phyloP scores from a whole-genome alignment of 2,888 invertebrate species.

The Aphrophora alni region DNA sequence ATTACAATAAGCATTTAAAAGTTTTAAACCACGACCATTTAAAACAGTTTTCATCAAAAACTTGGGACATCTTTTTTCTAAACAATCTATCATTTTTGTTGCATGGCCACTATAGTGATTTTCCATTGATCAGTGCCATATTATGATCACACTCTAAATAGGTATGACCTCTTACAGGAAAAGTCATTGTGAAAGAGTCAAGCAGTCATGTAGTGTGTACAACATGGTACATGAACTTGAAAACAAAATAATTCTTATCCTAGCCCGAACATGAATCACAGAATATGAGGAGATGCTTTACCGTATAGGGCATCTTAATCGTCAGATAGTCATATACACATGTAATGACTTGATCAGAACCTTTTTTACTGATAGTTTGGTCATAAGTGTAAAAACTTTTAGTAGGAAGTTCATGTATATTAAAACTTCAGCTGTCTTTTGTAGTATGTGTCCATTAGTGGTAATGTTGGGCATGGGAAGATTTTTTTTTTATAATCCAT shows the following conservation, averaged over 20 bases:
- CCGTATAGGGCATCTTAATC: neutral
- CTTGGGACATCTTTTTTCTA: no score
- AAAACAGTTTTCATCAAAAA: no score
- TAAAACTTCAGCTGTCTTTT: slow-evolving; percentile 27
- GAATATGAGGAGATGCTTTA: slow-evolving; percentile 17
- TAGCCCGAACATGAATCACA: slow-evolving; percentile 31
- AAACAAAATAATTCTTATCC: slow-evolving; percentile 26
- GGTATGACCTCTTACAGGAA: slow-evolving; percentile 29
- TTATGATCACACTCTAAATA: slow-evolving; percentile 31
- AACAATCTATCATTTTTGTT: no score
- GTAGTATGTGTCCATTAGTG: slow-evolving; percentile 27
- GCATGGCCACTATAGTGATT: no score
- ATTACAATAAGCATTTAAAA: no score
- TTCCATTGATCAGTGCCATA: slow-evolving; percentile 26
- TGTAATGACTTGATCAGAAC: slow-evolving; percentile 28
- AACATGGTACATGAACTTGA: slow-evolving; percentile 12
- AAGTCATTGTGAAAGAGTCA: slow-evolving; percentile 12
- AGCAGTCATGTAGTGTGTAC: neutral
- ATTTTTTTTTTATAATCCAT: slow-evolving; percentile 31
- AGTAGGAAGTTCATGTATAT: slow-evolving; percentile 22
- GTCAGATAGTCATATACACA: slow-evolving; percentile 15
- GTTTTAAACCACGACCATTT: no score
- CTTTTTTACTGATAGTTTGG: slow-evolving; percentile 23
- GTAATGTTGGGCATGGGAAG: slow-evolving; percentile 24
- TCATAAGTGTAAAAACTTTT: slow-evolving; percentile 15